Evolutionary conservation across 2,888 invertebrate species (phyloP), one percentile per base, ranked within the genome.

Genomic region (Galerucella calmariensis): DNA sequence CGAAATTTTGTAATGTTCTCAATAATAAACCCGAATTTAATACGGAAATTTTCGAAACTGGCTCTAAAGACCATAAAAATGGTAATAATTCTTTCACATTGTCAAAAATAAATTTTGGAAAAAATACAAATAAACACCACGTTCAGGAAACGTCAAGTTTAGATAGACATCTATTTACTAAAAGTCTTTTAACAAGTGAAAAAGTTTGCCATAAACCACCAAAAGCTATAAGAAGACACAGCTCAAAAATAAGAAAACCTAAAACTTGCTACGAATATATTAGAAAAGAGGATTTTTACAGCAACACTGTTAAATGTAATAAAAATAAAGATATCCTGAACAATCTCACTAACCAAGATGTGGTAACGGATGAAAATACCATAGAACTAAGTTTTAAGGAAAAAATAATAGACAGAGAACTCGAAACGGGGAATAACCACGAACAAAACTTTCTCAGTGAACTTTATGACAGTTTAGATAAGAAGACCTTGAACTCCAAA

Each of bases 201-300:
- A 86, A 86, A 82, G 92, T 94, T 0, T 91, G 92, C 0, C 94
- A 94, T 80, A 94, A 94, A 81, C 94, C 94, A 0, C 94, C 94
- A 0, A 93, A 94, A 84, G 92, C 93, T 0, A 90, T 91, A 0
- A 90, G 92, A 69, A 88, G 93, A 58, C 92, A 93, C 10, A 92
- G 92, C 4, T 92, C 93, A 24, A 87, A 86, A 79, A 82, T 80
- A 3, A 79, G 85, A 65, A 86, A 85, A 75, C 82, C 83, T 5
- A 85, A 85, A 77, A 87, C 85, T 0, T 83, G 84, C 0, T 88
- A 88, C 77, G 87, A 88, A 72, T 88, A 88, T 73, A 83, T 88
- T n/a, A 83, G 83, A 68, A 88, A 87, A 73, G 87, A 87, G 46
- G 87, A 88, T 73, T 87, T 84, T 75, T 84, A 82, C 41, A 84